Base-by-base conservation (phyloP, 2,888 invertebrate genomes). In the Nemotelus nigrinus region DNA sequence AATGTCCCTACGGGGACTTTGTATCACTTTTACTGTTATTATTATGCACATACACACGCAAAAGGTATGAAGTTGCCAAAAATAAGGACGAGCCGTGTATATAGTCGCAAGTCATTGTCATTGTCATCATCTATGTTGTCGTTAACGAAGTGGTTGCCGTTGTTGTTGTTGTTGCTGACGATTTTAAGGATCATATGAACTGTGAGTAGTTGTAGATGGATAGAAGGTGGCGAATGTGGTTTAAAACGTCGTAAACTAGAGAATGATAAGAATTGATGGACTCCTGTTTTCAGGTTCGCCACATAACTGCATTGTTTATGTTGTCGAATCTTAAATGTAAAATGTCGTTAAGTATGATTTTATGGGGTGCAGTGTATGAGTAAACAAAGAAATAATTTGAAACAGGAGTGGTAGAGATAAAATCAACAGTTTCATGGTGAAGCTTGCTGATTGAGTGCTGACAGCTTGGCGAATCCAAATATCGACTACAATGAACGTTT, bases 1-100 rank as follows among this genome's bases (percentile, higher is more conserved):
- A 5, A 8, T 25, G 45, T 50, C 47, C 70, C 39, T 53, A 7
- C n/a, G 45, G 70, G 44, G 41, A 70, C 70, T 43, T 70, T 55
- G 70, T 70, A 70, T 70, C 70, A 53, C 55, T 55, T 70, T 70
- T 70, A 70, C 55, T 39, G 70, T 55, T 70, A 70, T 70, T 55
- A 70, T 70, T 70, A 25, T 25, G 25, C 25, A 25, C 25, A 25
- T 25, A 25, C 25, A 25, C 25, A 25, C 25, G 25, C 70, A 70
- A 70, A 70, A 53, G 70, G 55, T 70, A 70, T 53, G 25, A 44
- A 67, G 70, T 55, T 70, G 25, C 43, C 3, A 53, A 25, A 25
- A 25, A 25, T 25, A 55, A 70, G 70, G 44, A 70, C 55, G 39
- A 43, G 39, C 0, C 63, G 2, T 4, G 8, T 63, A 53, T 53